These are phyloP conservation scores for Rutilus rutilus DNA, from an alignment of 2,113 vertebrate genomes.

Conservation along the genomic window DNA sequence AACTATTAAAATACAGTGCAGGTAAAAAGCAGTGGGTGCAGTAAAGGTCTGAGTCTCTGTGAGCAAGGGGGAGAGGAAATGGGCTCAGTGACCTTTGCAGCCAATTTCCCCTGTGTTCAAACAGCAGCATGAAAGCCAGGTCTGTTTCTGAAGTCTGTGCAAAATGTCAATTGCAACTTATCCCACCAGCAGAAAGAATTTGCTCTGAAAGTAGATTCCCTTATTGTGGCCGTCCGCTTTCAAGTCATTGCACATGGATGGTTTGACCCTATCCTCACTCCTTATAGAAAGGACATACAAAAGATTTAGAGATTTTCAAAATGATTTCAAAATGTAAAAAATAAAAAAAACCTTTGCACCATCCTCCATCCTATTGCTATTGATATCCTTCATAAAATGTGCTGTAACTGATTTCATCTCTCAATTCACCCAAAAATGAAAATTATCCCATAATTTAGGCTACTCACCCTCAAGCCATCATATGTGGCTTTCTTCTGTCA, in stretches of 20 bases:
- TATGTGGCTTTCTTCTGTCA: too few relatives aligned
- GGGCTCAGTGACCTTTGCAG: constrained; percentile 82
- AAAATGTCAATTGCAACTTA: constrained; percentile 85
- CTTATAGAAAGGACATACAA: background rate
- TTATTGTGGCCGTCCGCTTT: constrained; percentile 58
- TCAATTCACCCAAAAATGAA: too few relatives aligned
- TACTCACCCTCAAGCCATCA: too few relatives aligned
- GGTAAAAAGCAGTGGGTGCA: constrained; percentile 64
- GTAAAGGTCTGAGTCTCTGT: constrained; percentile 71
- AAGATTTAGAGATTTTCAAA: background rate
- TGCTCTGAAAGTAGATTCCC: constrained; percentile 76
- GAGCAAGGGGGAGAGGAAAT: constrained; percentile 77
- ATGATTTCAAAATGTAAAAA: too few relatives aligned
- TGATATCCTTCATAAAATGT: too few relatives aligned
- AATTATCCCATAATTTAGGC: too few relatives aligned
- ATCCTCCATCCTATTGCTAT: background rate
- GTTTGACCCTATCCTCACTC: constrained; percentile 62
- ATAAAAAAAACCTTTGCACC: background rate
- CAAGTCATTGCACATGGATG: constrained; percentile 71
- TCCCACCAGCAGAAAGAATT: constrained; percentile 75
- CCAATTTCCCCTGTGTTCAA: constrained; percentile 81
- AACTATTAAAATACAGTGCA: constrained; percentile 67
- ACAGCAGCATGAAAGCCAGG: constrained; percentile 81
- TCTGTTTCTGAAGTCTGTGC: constrained; percentile 80
- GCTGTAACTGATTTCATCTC: too few relatives aligned